Base-by-base conservation (phyloP, 2,797 vertebrate species). In the Crocodylus rhombifer region DNA sequence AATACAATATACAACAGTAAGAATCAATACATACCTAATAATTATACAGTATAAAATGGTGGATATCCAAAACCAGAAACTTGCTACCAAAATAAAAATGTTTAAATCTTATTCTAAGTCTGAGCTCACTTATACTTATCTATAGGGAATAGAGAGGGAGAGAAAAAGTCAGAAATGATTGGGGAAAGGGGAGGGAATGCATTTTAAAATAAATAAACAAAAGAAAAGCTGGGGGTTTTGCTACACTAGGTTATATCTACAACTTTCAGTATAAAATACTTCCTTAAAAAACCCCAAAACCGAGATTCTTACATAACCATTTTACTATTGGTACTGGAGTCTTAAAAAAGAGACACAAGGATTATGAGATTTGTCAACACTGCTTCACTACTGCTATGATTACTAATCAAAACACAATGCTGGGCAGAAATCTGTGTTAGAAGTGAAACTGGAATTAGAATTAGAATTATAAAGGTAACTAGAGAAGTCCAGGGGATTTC, bases 251-350 rank as follows among this genome's bases (percentile, higher is more conserved):
- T 64, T 64, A 28, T n/a, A 14, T n/a, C 26, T 64, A 13, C 14
- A 64, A 28, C 16, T 15, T 25, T 5, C 20, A 61, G 21, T 61
- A 23, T 61, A 25, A 61, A 23, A 61, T 21, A 61, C 21, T 21
- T 64, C 10, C 28, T 2, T 7, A 17, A 7, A n/a, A 13, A 77
- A 20, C 21, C 0, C 1, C 3, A 51, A 61, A 61, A 26, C 6
- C 10, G 51, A 36, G 33, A 0, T 2, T 9, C 9, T 7, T 1
- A 73, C 80, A 84, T 20, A 1, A 5, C 6, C 56, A 2, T 15
- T 84, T 33, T 16, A 60, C 28, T 86, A 15, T 84, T 84, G 42
- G 57, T 71, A 84, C 14, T 77, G 61, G 0, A 7, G 14, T 14
- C 63, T 28, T 28, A 9, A 26, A 64, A 28, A 64, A 16, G 15